phyloP scores from a whole-genome alignment of 2,888 invertebrate species.

The Meteorus colon region DNA sequence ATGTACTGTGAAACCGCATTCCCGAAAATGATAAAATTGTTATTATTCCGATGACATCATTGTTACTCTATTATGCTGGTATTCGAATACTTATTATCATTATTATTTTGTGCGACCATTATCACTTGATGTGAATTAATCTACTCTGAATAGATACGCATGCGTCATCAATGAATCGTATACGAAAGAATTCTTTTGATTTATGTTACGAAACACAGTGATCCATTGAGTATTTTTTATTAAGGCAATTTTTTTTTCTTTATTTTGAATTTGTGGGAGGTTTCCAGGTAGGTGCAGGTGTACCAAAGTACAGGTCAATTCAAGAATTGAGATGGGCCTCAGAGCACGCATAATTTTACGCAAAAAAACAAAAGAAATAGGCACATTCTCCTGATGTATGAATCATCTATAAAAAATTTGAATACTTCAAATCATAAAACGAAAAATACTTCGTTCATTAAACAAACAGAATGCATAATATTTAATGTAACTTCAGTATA shows the following conservation, averaged over 20 bases:
- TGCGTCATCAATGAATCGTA: conserved; percentile 14
- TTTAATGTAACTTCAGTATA: not conserved
- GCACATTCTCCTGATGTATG: no score
- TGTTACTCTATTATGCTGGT: not conserved
- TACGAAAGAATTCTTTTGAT: not conserved
- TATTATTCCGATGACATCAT: not conserved
- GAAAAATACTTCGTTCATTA: not conserved
- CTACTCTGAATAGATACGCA: not conserved
- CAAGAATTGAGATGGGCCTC: conserved; percentile 25
- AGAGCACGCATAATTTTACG: no score
- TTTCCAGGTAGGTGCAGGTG: conserved; percentile 38
- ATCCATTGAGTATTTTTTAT: not conserved
- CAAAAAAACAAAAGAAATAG: no score
- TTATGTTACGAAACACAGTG: not conserved
- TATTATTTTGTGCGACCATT: not conserved
- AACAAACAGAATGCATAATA: not conserved
- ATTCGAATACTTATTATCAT: not conserved
- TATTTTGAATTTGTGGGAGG: not conserved
- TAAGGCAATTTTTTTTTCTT: not conserved
- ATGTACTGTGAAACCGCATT: not conserved
- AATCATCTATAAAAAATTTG: not conserved
- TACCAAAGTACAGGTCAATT: conserved; percentile 44
- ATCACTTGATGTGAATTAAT: not conserved
- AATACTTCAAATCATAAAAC: not conserved
- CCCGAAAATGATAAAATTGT: not conserved